Evolutionary conservation across 1,140 invertebrate species (phyloP).

Genomic region (Drosophila pachea): DNA sequence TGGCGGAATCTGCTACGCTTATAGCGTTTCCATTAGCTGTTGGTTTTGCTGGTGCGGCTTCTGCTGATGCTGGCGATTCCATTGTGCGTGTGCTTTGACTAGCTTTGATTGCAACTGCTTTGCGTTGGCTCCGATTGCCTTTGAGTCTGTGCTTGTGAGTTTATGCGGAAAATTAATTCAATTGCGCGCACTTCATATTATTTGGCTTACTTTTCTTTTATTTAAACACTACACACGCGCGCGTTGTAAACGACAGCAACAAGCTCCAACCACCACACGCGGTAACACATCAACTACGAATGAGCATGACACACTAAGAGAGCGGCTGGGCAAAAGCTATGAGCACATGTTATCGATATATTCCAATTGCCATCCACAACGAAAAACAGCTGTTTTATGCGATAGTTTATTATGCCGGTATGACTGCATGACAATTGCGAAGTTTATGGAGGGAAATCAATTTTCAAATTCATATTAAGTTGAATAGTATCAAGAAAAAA

Average conservation of each 20-base stretch:
- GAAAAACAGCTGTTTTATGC: conserved; percentile 24
- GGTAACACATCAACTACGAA: conserved; percentile 30
- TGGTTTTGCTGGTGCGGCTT: conserved; percentile 22
- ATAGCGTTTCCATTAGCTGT: conserved; percentile 41
- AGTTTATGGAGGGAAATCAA: too few relatives aligned
- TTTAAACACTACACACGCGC: conserved; percentile 31
- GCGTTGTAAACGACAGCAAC: background rate
- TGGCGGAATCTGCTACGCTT: conserved; percentile 59
- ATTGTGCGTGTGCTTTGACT: conserved; percentile 38
- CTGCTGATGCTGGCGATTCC: conserved; percentile 27
- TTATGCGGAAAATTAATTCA: conserved; percentile 24
- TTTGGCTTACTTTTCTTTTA: conserved; percentile 15
- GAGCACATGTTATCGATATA: conserved; percentile 19
- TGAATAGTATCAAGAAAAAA: too few relatives aligned
- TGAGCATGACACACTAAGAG: background rate
- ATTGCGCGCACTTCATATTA: conserved; percentile 48
- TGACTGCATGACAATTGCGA: background rate
- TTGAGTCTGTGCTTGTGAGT: background rate
- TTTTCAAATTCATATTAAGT: too few relatives aligned
- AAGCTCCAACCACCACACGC: conserved; percentile 14
- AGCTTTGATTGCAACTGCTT: conserved; percentile 26
- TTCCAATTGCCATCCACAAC: conserved; percentile 1
- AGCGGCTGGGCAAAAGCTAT: conserved; percentile 7
- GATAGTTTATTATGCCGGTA: background rate
- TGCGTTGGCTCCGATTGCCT: background rate